Evolutionary conservation across 2,888 invertebrate genomes (phyloP).

Genomic region (Melangyna quadrimaculata): DNA sequence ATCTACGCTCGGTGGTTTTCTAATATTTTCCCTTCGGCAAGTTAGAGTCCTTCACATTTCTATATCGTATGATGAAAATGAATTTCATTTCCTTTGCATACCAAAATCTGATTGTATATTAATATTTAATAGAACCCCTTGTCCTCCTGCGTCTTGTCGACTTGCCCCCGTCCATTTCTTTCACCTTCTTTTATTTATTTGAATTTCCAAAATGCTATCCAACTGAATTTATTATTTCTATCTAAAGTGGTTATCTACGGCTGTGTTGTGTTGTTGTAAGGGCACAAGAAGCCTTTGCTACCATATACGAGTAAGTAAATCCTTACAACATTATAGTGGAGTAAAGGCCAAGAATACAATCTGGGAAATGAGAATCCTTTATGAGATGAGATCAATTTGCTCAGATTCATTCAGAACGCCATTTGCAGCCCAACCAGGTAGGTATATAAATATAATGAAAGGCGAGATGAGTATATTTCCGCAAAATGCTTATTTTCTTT

Average conservation of each 20-base stretch:
- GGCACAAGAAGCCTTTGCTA: not conserved
- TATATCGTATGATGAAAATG: conserved; percentile 50
- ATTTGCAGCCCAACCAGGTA: not conserved
- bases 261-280: conserved; percentile 13
- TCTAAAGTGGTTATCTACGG: conserved; percentile 67
- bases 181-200: conserved; percentile 67
- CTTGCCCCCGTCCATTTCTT: not conserved
- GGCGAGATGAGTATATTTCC: conserved; percentile 11
- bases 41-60: not conserved
- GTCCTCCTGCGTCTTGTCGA: no score
- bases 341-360: conserved; percentile 16
- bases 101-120: conserved; percentile 72
- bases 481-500: not conserved
- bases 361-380: conserved; percentile 53
- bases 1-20: conserved; percentile 32
- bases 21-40: conserved; percentile 14
- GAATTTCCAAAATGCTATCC: conserved; percentile 67
- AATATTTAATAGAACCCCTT: conserved; percentile 60
- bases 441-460: not conserved
- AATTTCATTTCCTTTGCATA: conserved; percentile 66
- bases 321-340: not conserved
- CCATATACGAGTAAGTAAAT: not conserved
- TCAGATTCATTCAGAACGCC: conserved; percentile 47
- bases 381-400: conserved; percentile 68
- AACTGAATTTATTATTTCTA: conserved; percentile 70